phyloP scores from a whole-genome alignment of 2,888 invertebrate species.

The Leucoptera coffeella region DNA sequence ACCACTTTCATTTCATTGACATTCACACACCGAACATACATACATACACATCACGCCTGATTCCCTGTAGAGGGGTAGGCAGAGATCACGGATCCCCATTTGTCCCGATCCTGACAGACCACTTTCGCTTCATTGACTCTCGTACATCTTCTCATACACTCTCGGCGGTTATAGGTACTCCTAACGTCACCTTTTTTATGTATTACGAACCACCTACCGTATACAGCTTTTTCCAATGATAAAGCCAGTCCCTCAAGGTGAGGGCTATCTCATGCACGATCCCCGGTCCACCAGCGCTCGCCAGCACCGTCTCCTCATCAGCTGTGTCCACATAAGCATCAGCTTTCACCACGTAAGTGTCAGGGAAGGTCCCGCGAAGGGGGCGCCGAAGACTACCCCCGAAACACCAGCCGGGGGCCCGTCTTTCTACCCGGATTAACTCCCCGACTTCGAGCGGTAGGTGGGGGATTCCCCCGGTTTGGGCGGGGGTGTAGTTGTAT shows the following conservation, averaged over 20 bases:
- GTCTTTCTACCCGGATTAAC: conserved; percentile 61
- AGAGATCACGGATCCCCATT: too few relatives aligned
- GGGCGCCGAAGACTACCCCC: conserved; percentile 44
- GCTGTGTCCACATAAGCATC: too few relatives aligned
- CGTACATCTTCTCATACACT: too few relatives aligned
- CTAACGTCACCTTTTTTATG: too few relatives aligned
- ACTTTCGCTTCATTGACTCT: too few relatives aligned
- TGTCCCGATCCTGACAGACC: too few relatives aligned
- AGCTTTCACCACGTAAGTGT: conserved; percentile 67
- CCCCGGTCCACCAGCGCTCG: conserved; percentile 62
- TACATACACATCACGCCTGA: too few relatives aligned
- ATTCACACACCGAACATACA: too few relatives aligned
- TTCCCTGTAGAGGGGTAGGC: too few relatives aligned
- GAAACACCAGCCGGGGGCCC: conserved; percentile 71
- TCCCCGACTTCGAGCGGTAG: conserved; percentile 68
- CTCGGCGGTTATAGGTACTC: too few relatives aligned
- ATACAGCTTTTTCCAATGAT: conserved; percentile 78
- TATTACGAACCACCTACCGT: conserved; percentile 51
- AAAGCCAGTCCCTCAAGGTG: conserved; percentile 86
- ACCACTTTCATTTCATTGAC: too few relatives aligned
- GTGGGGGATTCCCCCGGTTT: conserved; percentile 17
- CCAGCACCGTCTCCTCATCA: too few relatives aligned
- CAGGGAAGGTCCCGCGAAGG: conserved; percentile 61
- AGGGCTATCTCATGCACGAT: conserved; percentile 86
- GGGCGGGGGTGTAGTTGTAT: conserved; percentile 59